phyloP scores from a whole-genome alignment of 1,140 invertebrate genomes.

The Diorhabda carinulata region DNA sequence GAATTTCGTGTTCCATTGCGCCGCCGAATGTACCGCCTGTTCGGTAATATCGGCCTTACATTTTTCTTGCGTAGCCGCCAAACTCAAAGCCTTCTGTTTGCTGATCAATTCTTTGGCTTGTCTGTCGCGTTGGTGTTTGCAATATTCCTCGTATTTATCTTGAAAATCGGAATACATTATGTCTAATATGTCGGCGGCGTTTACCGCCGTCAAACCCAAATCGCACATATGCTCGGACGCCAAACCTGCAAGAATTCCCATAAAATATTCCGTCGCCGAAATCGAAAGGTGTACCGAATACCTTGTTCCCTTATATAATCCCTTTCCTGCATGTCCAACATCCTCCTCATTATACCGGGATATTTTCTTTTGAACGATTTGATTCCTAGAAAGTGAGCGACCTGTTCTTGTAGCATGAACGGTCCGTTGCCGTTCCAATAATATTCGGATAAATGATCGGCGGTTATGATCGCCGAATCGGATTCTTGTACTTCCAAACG shows the following conservation, averaged over 20 bases:
- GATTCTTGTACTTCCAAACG: slow-evolving; percentile 46
- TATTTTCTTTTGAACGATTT: slow-evolving; percentile 96
- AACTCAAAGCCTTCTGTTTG: slow-evolving; percentile 57
- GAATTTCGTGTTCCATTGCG: slow-evolving; percentile 83
- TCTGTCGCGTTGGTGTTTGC: slow-evolving; percentile 74
- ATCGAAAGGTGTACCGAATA: not conserved
- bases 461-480: slow-evolving; percentile 66
- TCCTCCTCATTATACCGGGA: slow-evolving; percentile 71
- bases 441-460: slow-evolving; percentile 89
- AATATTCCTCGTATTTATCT: slow-evolving; percentile 91
- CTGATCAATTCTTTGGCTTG: slow-evolving; percentile 69
- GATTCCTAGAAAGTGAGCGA: slow-evolving; percentile 86
- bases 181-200: slow-evolving; percentile 87
- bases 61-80: slow-evolving; percentile 44
- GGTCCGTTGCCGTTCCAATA: slow-evolving; percentile 80
- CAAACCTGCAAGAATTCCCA: slow-evolving; percentile 52
- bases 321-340: slow-evolving; percentile 84
- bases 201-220: slow-evolving; percentile 87
- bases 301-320: slow-evolving; percentile 48
- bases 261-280: too few relatives aligned
- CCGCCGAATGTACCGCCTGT: slow-evolving; percentile 80
- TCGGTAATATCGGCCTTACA: slow-evolving; percentile 70
- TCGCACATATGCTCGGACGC: slow-evolving; percentile 91
- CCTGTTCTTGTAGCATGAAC: slow-evolving; percentile 87
- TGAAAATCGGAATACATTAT: slow-evolving; percentile 94